phyloP scores from a whole-genome alignment of 2,113 vertebrate species.

The Actenoides lindsayi region DNA sequence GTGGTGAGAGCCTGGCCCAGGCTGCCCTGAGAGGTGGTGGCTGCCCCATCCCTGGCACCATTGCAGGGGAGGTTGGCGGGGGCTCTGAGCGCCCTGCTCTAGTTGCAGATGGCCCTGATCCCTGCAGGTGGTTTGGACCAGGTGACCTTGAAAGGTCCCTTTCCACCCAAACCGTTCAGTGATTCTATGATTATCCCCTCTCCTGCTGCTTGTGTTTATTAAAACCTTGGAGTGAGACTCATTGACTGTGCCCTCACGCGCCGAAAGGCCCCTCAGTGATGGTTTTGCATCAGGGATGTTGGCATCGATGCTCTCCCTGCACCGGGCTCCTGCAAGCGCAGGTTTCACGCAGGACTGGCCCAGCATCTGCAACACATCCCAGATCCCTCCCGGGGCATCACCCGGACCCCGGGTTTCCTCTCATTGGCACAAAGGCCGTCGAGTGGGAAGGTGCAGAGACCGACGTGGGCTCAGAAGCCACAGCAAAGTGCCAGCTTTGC shows the following conservation, averaged over 20 bases:
- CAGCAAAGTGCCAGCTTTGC: slow-evolving; percentile 53
- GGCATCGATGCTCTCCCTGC: not conserved
- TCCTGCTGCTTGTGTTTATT: not conserved
- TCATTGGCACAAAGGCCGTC: not conserved
- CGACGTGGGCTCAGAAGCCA: slow-evolving; percentile 50
- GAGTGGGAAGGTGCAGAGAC: slow-evolving; percentile 56
- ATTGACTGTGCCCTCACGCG: not conserved
- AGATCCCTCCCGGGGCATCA: not conserved
- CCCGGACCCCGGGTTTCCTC: not conserved
- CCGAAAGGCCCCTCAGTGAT: not conserved
- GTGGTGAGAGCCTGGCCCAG: too few species aligned
- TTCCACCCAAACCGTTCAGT: not conserved
- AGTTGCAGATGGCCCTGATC: not conserved
- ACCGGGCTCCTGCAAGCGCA: not conserved
- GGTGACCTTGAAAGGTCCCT: not conserved
- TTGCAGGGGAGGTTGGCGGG: not conserved
- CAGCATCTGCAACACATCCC: not conserved
- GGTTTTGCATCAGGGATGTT: not conserved
- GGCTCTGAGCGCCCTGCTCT: not conserved
- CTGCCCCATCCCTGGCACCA: too few species aligned
- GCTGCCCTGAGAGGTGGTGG: not conserved
- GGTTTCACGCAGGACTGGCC: not conserved
- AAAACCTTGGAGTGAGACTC: not conserved
- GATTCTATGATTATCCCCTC: not conserved
- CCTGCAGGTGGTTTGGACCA: not conserved